These are phyloP conservation scores for Heteromormyrus szaboi DNA, from an alignment of 2,797 vertebrate genomes.

Conservation along the genomic window DNA sequence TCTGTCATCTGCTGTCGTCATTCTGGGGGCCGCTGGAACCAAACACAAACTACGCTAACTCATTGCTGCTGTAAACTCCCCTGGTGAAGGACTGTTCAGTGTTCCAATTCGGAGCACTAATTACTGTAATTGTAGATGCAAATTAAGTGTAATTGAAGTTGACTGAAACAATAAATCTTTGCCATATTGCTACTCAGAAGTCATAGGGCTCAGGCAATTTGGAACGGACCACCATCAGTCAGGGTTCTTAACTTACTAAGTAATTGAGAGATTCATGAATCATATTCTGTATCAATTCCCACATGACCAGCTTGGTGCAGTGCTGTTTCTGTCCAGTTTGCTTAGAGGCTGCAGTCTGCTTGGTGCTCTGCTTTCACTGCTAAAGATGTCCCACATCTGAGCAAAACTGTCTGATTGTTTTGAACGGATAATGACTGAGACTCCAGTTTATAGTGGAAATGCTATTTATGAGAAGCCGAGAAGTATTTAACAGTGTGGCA, in stretches of 20 bases:
- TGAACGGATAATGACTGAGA: not conserved
- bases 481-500: not conserved
- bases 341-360: not conserved
- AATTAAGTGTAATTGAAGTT: slow-evolving; percentile 68
- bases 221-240: slow-evolving; percentile 51
- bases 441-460: not conserved
- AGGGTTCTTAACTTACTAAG: slow-evolving; percentile 58
- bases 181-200: slow-evolving; percentile 47
- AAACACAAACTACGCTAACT: slow-evolving; percentile 45
- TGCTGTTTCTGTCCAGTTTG: slow-evolving; percentile 28
- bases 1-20: not conserved
- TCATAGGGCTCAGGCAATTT: slow-evolving; percentile 52
- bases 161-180: slow-evolving; percentile 67
- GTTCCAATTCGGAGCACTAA: slow-evolving; percentile 57
- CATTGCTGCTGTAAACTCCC: slow-evolving; percentile 41
- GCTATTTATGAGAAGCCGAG: not conserved
- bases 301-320: slow-evolving; percentile 41
- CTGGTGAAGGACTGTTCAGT: slow-evolving; percentile 39
- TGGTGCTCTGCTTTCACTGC: slow-evolving; percentile 32
- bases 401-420: slow-evolving; percentile 3
- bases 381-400: slow-evolving; percentile 29
- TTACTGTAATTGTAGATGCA: slow-evolving; percentile 67
- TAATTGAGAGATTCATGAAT: slow-evolving; percentile 66
- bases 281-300: slow-evolving; percentile 60
- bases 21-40: not conserved